Conservation (phyloP, 2,797 vertebrate species). For the Bradypus variegatus region DNA sequence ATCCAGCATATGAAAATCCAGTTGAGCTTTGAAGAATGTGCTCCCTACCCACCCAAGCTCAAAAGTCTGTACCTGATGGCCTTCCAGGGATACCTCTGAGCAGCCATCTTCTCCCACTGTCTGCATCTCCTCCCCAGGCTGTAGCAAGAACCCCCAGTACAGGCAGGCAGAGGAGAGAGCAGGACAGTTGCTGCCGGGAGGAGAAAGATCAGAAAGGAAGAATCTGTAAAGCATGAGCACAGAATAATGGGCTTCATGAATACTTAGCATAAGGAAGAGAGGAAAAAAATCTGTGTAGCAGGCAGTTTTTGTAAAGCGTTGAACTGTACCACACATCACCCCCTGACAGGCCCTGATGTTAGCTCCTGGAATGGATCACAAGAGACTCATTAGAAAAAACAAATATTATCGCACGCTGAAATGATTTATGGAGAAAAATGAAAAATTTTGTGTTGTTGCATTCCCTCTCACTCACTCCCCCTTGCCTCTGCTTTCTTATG, state of each 20-base stretch:
- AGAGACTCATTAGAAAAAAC: conserved; percentile 86
- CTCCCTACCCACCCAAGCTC: neutral
- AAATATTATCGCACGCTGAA: conserved; percentile 89
- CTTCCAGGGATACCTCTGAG: conserved; percentile 66
- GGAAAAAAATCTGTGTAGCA: conserved; percentile 72
- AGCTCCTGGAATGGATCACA: conserved; percentile 84
- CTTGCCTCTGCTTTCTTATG: conserved; percentile 75
- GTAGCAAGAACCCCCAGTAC: conserved; percentile 1
- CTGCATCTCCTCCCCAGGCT: conserved; percentile 40
- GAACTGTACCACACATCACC: conserved; percentile 82
- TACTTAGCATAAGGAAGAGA: conserved; percentile 73
- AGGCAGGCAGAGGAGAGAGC: neutral
- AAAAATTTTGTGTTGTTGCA: conserved; percentile 82
- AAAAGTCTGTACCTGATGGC: conserved; percentile 49
- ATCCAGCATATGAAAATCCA: neutral
- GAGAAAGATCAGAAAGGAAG: conserved; percentile 59
- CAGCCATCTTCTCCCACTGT: conserved; percentile 62
- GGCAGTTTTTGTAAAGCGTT: conserved; percentile 80
- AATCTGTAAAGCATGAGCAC: conserved; percentile 60
- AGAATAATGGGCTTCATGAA: conserved; percentile 72
- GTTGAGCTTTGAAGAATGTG: conserved; percentile 24
- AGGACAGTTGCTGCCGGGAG: conserved; percentile 12
- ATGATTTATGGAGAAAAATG: conserved; percentile 89
- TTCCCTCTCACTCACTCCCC: conserved; percentile 75
- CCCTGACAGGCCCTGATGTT: conserved; percentile 83